Percentiles rank a stretch among this genome's conserved stretches.
These are phyloP conservation scores for Sarcophaga bullata DNA, from an alignment of 1,140 invertebrate species.

Conservation along the genomic window DNA sequence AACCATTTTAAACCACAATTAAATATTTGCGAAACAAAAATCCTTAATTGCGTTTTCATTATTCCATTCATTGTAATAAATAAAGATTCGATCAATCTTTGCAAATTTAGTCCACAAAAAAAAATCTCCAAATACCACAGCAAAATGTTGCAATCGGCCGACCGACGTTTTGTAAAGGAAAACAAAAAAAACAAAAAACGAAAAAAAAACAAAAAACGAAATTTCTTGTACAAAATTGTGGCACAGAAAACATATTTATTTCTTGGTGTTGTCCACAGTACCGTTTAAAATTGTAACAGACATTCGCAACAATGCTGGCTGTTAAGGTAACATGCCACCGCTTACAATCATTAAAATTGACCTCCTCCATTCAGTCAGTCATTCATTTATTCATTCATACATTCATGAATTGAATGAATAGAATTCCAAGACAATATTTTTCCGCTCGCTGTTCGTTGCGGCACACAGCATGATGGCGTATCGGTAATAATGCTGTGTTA, in stretches of 20 bases:
- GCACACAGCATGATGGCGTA: conserved; percentile 6
- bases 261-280: no score
- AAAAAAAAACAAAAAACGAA: no score
- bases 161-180: no score
- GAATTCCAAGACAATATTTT: neutral
- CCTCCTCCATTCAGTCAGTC: neutral
- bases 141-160: no score
- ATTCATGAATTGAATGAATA: neutral
- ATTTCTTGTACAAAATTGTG: no score
- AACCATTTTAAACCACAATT: no score
- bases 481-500: conserved; percentile 5
- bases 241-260: no score
- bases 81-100: conserved; percentile 7
- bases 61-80: neutral
- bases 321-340: no score
- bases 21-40: neutral
- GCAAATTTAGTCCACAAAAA: neutral
- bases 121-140: neutral
- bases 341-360: neutral
- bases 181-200: no score
- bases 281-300: no score
- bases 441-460: neutral
- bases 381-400: no score
- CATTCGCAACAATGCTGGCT: no score
- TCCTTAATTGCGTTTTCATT: neutral